A percentile compares a stretch with the other conserved stretches of the same genome.
Conservation (phyloP, 2,888 invertebrate species). For the Craniophora ligustri region DNA sequence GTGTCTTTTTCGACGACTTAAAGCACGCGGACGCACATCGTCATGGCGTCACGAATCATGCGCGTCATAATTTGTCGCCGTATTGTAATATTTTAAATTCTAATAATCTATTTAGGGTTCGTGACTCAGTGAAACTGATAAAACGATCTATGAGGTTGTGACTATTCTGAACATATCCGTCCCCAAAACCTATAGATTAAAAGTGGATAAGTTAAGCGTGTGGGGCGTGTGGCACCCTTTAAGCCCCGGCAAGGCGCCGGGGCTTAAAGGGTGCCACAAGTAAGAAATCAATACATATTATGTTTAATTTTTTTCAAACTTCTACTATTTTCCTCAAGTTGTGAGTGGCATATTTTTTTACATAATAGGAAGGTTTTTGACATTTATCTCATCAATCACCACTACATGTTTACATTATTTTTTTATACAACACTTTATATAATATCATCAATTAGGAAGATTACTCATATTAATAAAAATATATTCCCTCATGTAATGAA, state of each 20-base stretch:
- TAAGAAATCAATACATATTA: no score
- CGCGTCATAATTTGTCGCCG: not conserved
- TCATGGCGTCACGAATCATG: not conserved
- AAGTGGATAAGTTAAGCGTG: no score
- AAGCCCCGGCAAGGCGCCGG: no score
- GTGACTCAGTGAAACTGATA: no score
- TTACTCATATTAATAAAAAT: slow-evolving; percentile 17
- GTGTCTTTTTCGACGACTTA: not conserved
- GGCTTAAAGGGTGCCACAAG: no score
- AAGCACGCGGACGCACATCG: not conserved
- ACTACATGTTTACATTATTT: slow-evolving; percentile 17
- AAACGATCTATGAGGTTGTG: no score
- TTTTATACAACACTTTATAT: slow-evolving; percentile 15
- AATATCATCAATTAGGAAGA: slow-evolving; percentile 36
- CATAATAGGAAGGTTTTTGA: slow-evolving; percentile 26
- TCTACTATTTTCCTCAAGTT: not conserved
- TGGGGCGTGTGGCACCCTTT: no score
- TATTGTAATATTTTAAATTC: not conserved
- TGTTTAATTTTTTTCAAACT: not conserved
- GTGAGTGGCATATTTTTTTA: not conserved
- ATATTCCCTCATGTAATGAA: no score
- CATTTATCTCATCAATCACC: slow-evolving; percentile 38
- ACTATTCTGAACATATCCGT: no score
- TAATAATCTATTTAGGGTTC: no score
- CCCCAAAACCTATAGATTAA: no score